phyloP scores from a whole-genome alignment of 2,113 vertebrate species.

The Prunella himalayana region DNA sequence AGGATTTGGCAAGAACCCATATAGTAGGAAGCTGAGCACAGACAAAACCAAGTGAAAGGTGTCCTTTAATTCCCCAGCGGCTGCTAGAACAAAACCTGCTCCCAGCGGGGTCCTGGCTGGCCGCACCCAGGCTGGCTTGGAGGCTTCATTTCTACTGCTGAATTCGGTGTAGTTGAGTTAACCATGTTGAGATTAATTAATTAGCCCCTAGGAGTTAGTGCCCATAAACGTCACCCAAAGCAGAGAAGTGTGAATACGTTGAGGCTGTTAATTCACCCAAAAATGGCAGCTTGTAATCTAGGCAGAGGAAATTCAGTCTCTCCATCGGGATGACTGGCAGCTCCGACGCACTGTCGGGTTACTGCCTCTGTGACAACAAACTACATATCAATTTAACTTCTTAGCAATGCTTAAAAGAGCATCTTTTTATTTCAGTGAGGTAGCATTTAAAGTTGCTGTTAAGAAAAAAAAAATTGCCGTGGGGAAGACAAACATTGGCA shows the following conservation, averaged over 20 bases:
- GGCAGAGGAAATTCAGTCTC: slow-evolving; percentile 65
- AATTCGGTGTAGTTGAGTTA: slow-evolving; percentile 72
- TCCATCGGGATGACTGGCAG: slow-evolving; percentile 65
- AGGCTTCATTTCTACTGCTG: slow-evolving; percentile 60
- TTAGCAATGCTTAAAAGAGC: slow-evolving; percentile 59
- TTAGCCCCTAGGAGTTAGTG: slow-evolving; percentile 75
- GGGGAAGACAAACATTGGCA: slow-evolving; percentile 58
- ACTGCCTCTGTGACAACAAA: slow-evolving; percentile 46
- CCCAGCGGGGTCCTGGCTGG: slow-evolving; percentile 43
- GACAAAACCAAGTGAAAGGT: slow-evolving; percentile 70
- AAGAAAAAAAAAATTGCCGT: slow-evolving; percentile 60
- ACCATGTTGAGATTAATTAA: slow-evolving; percentile 82
- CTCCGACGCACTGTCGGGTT: slow-evolving; percentile 20
- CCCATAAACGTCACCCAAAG: slow-evolving; percentile 73
- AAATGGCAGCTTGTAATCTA: slow-evolving; percentile 69
- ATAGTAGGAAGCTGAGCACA: slow-evolving; percentile 67
- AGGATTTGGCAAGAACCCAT: slow-evolving; percentile 62
- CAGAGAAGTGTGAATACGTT: slow-evolving; percentile 71
- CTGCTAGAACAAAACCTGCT: slow-evolving; percentile 67
- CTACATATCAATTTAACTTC: slow-evolving; percentile 62
- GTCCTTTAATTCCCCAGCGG: slow-evolving; percentile 70
- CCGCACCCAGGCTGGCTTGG: slow-evolving; percentile 59
- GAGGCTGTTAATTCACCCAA: slow-evolving; percentile 75
- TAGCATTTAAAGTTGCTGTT: slow-evolving; percentile 57
- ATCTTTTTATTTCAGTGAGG: slow-evolving; percentile 60